phyloP scores from a whole-genome alignment of 2,113 vertebrate genomes.

The Plecturocebus donacophilus region DNA sequence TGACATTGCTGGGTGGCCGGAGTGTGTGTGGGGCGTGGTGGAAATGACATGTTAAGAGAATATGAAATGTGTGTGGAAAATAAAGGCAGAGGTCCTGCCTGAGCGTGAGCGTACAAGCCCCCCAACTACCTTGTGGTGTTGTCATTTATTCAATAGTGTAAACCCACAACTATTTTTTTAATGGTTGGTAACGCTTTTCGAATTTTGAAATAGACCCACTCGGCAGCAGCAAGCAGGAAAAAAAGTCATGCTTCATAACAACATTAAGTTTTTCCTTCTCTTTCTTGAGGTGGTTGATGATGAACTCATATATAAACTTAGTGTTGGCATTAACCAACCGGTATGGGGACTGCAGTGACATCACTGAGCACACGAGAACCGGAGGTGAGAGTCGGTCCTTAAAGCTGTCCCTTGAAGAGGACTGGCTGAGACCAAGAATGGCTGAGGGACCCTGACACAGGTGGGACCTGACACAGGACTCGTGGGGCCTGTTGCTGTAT shows the following conservation, averaged over 20 bases:
- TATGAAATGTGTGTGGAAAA: accelerated
- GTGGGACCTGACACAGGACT: accelerated
- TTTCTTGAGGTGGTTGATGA: neutral
- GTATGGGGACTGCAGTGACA: accelerated
- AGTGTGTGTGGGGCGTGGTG: neutral
- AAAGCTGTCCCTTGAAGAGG: accelerated
- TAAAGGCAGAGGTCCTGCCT: accelerated
- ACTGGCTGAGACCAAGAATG: too few species aligned
- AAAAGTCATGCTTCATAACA: neutral
- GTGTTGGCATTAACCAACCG: accelerated
- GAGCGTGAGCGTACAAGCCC: accelerated
- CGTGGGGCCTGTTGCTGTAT: accelerated
- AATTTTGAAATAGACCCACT: neutral
- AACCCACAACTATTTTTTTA: neutral
- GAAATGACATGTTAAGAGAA: accelerated
- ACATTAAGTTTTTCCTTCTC: accelerated
- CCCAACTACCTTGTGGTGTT: accelerated
- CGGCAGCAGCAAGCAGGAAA: neutral
- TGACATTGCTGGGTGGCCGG: accelerated
- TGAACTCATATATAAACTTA: accelerated
- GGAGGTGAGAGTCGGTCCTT: too few species aligned
- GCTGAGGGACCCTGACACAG: accelerated
- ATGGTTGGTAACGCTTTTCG: neutral
- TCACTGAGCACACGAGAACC: accelerated
- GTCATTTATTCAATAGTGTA: neutral